Evolutionary conservation across 1,140 invertebrate genomes (phyloP).

Genomic region (Hypsibius dujardini): DNA sequence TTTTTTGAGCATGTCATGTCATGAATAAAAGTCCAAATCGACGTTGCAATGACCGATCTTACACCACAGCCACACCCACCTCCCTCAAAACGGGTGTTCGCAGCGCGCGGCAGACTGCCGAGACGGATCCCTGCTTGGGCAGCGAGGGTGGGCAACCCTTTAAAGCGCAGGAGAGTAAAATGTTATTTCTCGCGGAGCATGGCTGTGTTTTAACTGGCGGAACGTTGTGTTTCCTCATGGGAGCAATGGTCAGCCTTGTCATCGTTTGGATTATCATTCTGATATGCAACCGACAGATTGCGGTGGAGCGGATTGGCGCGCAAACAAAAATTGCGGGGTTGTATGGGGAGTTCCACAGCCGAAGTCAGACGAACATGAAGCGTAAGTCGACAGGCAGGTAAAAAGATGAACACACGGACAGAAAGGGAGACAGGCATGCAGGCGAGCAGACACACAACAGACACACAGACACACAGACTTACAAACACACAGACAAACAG

Average conservation of each 20-base stretch:
- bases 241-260: neutral
- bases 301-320: neutral
- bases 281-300: constrained; percentile 14
- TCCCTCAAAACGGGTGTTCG: neutral
- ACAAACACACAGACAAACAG: too few relatives aligned
- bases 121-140: neutral
- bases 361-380: neutral
- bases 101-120: neutral
- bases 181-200: neutral
- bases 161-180: neutral
- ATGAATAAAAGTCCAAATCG: neutral
- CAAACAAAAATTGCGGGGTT: neutral
- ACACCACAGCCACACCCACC: too few relatives aligned
- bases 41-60: too few relatives aligned
- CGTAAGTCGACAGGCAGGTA: constrained; percentile 14
- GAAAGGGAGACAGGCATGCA: too few relatives aligned
- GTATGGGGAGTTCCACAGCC: neutral
- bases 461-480: too few relatives aligned
- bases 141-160: neutral
- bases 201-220: neutral
- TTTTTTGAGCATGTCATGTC: neutral
- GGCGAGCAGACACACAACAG: too few relatives aligned
- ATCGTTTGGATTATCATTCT: constrained; percentile 16
- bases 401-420: too few relatives aligned
- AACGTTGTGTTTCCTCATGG: neutral